A percentile compares a stretch with the other conserved stretches of the same genome.
phyloP scores from a whole-genome alignment of 2,888 invertebrate genomes.

The Machimus rusticus region DNA sequence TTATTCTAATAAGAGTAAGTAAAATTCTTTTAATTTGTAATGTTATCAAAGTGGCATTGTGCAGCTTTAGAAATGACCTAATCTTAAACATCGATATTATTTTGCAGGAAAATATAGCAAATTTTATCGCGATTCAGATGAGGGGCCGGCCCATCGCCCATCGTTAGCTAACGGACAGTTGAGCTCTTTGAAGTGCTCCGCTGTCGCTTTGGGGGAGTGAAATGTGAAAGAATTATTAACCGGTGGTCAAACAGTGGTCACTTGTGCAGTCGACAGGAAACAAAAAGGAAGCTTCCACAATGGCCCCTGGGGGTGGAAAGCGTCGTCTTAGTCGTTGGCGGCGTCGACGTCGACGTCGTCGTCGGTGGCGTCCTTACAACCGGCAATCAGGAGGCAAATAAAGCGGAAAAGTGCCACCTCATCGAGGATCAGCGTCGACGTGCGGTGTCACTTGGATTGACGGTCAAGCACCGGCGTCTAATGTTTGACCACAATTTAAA shows the following conservation, averaged over 20 bases:
- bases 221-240: conserved; percentile 25
- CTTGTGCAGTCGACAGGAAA: conserved; percentile 8
- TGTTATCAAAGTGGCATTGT: background rate
- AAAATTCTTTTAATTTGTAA: background rate
- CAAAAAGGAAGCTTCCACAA: background rate
- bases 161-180: background rate
- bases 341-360: background rate
- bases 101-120: background rate
- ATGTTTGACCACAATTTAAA: conserved; percentile 30
- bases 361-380: conserved; percentile 8
- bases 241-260: conserved; percentile 24
- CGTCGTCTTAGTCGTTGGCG: background rate
- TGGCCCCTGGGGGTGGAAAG: background rate
- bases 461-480: conserved; percentile 17
- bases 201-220: conserved; percentile 2
- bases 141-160: background rate
- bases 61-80: background rate
- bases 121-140: background rate
- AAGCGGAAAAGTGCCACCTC: conserved; percentile 15
- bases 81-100: background rate
- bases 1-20: no score
- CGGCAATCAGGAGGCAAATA: conserved; percentile 27
- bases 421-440: conserved; percentile 5
- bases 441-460: conserved; percentile 27
- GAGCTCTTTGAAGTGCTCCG: background rate